phyloP scores from a whole-genome alignment of 2,113 vertebrate species.

The Bubo blakistoni region DNA sequence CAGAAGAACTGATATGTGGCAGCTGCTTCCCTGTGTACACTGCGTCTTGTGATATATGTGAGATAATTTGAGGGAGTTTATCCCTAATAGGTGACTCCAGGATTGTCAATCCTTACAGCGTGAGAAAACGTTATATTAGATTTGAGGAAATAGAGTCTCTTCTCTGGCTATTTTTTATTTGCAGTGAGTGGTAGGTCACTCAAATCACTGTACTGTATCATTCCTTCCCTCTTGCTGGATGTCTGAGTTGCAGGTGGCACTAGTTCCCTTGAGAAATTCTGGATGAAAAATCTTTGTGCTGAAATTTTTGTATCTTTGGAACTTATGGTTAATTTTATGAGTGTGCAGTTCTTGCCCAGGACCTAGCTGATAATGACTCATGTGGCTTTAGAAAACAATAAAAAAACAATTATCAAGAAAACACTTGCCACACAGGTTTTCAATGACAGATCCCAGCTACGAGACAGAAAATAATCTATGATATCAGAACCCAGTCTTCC shows the following conservation, averaged over 20 bases:
- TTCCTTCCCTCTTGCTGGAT: background rate
- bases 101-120: background rate
- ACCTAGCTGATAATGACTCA: background rate
- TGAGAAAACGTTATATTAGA: conserved; percentile 4
- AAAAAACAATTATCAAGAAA: background rate
- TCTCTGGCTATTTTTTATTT: background rate
- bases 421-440: background rate
- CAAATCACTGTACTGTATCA: background rate
- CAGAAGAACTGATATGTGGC: conserved; percentile 25
- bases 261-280: background rate
- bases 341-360: background rate
- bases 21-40: conserved; percentile 40
- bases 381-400: background rate
- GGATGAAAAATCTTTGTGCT: background rate
- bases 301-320: background rate
- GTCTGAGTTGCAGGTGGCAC: background rate
- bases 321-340: background rate
- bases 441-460: background rate
- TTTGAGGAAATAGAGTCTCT: background rate
- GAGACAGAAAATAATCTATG: background rate
- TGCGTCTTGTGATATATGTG: background rate
- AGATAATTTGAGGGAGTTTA: conserved; percentile 28
- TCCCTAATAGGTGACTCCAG: background rate
- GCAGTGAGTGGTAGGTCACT: background rate
- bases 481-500: background rate